Base-by-base conservation (phyloP, 2,888 invertebrate genomes). In the Orchesella flavescens region DNA sequence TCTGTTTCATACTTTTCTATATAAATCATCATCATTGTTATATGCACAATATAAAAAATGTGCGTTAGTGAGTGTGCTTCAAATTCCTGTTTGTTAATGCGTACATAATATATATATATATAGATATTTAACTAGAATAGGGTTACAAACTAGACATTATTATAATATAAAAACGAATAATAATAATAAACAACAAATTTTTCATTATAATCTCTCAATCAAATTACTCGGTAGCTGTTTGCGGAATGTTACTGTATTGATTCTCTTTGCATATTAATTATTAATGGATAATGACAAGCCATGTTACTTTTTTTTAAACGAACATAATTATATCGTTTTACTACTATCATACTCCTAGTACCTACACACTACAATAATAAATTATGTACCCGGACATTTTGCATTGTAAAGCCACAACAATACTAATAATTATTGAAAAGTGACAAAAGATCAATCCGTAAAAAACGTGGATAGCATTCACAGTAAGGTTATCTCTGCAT, bases 1-100 rank as follows among this genome's bases (percentile, higher is more conserved):
- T 81, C 81, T 43, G 53, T 81, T 81, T 81, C 66, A 81, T 81
- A 81, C 81, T 81, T 81, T 81, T 81, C 55, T 81, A 81, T 49
- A 65, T 21, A 65, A 49, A 21, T 19, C 21, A 68, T 68, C 21
- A 63, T 63, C 4, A 59, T 73, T 61, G 61, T 61, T 73, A 57
- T 53, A 72, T 23, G 61, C 61, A 73, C 59, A 5, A 55, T 73
- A n/a, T n/a, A n/a, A n/a, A n/a, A 13, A 44, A 21, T 21, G 61
- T 73, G 59, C 73, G 34, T 71, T 71, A 65, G 55, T 13, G 66
- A 65, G 55, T 13, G 66, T 75, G 65, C 55, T 66, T 75, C 53
- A 66, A 63, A 63, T 49, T 75, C 34, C 13, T 66, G 49, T 65
- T 75, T n/a, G n/a, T n/a, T n/a, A n/a, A 65, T 46, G 66, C 75